A percentile compares a stretch with the other conserved stretches of the same genome.
phyloP scores from a whole-genome alignment of 37 sponge, comb jelly and placozoan genomes.

The Ianthella basta region DNA sequence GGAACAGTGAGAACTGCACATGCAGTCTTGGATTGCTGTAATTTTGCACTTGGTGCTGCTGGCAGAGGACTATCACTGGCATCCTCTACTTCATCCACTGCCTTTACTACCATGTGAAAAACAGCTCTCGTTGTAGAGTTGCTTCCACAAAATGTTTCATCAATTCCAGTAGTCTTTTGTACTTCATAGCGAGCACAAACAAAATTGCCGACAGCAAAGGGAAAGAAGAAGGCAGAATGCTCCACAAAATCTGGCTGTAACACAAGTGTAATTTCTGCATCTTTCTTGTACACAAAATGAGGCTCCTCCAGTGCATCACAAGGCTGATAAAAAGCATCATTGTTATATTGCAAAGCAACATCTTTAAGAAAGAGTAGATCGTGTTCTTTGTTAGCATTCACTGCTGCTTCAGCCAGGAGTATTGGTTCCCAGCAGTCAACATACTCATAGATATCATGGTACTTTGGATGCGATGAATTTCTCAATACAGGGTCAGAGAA shows the following conservation, averaged over 20 bases:
- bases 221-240: conserved; percentile 26
- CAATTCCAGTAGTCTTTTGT: not conserved
- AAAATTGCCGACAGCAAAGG: conserved; percentile 55
- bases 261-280: conserved; percentile 2
- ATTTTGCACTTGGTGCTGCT: not conserved
- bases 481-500: conserved; percentile 50
- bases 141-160: not conserved
- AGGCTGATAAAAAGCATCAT: not conserved
- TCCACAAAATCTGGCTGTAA: conserved; percentile 35
- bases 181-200: conserved; percentile 66
- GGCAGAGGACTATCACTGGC: not conserved
- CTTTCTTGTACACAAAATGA: not conserved
- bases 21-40: not conserved
- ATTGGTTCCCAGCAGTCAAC: conserved; percentile 60
- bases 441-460: conserved; percentile 49
- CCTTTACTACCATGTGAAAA: conserved; percentile 59
- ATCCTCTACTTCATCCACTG: not conserved
- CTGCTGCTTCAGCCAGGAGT: conserved; percentile 70
- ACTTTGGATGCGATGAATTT: conserved; percentile 47
- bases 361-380: conserved; percentile 34
- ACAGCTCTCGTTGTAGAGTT: conserved; percentile 27
- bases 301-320: conserved; percentile 26
- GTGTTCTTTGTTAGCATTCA: conserved; percentile 37
- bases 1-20: not conserved
- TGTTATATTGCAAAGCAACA: conserved; percentile 43